Conservation (phyloP, 1,140 invertebrate species). For the Drosophila orena region DNA sequence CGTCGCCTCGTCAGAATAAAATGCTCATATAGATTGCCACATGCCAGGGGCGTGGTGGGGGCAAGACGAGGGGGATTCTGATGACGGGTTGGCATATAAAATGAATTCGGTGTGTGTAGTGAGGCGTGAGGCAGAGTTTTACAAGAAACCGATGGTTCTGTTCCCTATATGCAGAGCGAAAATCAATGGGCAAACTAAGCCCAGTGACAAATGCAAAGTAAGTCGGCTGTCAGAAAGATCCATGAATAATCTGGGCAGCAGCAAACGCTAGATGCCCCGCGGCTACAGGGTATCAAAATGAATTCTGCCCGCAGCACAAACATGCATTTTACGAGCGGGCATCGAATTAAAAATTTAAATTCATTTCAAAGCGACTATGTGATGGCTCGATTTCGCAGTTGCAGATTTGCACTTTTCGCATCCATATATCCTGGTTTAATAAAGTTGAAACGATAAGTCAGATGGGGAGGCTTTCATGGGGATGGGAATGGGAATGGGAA, state of each 20-base stretch:
- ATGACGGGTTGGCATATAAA: conserved; percentile 49
- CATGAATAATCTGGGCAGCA: neutral
- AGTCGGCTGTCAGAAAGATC: conserved; percentile 19
- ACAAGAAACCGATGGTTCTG: conserved; percentile 11
- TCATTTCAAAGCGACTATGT: conserved; percentile 71
- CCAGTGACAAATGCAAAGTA: conserved; percentile 23
- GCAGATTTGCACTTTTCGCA: conserved; percentile 50
- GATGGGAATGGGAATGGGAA: neutral
- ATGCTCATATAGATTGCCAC: conserved; percentile 59
- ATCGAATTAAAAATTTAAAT: conserved; percentile 77
- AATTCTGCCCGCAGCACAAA: conserved; percentile 29
- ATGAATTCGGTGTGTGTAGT: conserved; percentile 42
- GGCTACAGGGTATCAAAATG: conserved; percentile 23
- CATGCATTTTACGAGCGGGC: conserved; percentile 62
- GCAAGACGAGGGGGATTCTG: neutral
- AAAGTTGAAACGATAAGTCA: conserved; percentile 77
- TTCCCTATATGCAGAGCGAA: conserved; percentile 13
- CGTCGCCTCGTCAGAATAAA: conserved; percentile 73
- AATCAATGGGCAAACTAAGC: conserved; percentile 13
- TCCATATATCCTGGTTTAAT: conserved; percentile 63
- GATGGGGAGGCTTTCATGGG: conserved; percentile 3
- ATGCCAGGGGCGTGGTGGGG: neutral
- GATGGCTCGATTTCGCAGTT: conserved; percentile 50
- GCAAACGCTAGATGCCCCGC: neutral
- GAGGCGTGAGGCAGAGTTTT: conserved; percentile 13